These are phyloP conservation scores for Chlorodrepanis virens DNA, from an alignment of 2,113 vertebrate species.

Conservation along the genomic window DNA sequence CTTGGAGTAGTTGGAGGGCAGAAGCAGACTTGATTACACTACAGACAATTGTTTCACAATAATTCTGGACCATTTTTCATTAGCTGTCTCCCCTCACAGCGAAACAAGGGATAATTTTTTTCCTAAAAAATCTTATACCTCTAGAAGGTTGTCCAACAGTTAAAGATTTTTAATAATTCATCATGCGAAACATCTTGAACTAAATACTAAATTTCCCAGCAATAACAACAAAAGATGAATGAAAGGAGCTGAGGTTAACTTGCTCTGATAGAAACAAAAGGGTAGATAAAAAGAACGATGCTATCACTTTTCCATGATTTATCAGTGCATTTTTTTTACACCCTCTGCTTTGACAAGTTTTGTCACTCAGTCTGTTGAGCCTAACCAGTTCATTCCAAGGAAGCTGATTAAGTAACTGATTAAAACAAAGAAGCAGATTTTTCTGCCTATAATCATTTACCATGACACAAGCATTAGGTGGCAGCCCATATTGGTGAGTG, in stretches of 20 bases:
- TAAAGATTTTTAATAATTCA: constrained; percentile 86
- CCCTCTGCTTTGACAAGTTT: constrained; percentile 46
- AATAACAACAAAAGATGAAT: constrained; percentile 74
- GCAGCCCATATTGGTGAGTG: neutral
- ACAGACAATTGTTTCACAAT: constrained; percentile 89
- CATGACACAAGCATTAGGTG: neutral
- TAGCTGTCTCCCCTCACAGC: constrained; percentile 83
- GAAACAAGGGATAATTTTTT: constrained; percentile 81
- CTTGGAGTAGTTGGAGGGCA: constrained; percentile 85
- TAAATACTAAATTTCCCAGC: constrained; percentile 74
- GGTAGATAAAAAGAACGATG: constrained; percentile 60
- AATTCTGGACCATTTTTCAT: constrained; percentile 85
- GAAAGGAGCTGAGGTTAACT: constrained; percentile 59
- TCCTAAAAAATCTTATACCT: constrained; percentile 66
- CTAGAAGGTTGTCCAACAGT: constrained; percentile 77
- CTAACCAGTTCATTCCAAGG: constrained; percentile 43
- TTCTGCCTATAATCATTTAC: constrained; percentile 11
- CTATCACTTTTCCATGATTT: constrained; percentile 48
- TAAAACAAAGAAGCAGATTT: constrained; percentile 41
- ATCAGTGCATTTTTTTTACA: constrained; percentile 45
- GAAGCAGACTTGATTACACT: constrained; percentile 89
- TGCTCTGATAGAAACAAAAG: constrained; percentile 59
- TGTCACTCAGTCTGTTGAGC: constrained; percentile 55
- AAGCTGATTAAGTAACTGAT: constrained; percentile 70
- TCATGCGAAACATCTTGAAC: constrained; percentile 77